Evolutionary conservation across 2,113 vertebrate genomes (phyloP).

Genomic region (Seriola rivoliana): DNA sequence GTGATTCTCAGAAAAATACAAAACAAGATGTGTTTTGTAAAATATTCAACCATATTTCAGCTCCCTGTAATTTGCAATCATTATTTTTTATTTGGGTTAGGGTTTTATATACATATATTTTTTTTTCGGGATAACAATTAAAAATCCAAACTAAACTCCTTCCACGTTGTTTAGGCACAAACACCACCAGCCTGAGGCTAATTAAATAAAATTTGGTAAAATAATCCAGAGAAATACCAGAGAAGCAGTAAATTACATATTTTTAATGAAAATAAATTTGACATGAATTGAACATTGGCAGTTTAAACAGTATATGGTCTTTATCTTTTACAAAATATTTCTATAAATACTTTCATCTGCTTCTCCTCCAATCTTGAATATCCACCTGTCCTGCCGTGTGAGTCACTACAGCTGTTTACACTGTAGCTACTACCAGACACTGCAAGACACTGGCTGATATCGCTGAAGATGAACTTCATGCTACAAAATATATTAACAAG

Average conservation of each 20-base stretch:
- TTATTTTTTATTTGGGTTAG: no score
- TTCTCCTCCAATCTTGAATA: not conserved
- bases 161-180: not conserved
- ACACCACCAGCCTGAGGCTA: not conserved
- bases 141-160: not conserved
- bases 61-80: no score
- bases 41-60: no score
- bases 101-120: no score
- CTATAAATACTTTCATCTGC: slow-evolving; percentile 9
- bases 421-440: no score
- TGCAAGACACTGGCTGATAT: not conserved
- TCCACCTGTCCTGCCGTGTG: not conserved
- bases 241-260: slow-evolving; percentile 13
- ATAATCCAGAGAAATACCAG: not conserved
- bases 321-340: slow-evolving; percentile 35
- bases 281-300: slow-evolving; percentile 37
- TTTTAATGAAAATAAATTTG: slow-evolving; percentile 70
- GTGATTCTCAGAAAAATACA: no score
- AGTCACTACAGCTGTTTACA: not conserved
- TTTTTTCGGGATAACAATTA: no score
- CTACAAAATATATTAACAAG: not conserved
- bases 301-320: slow-evolving; percentile 58
- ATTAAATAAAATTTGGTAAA: not conserved
- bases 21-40: no score
- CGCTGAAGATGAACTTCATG: fast-evolving